Evolutionary conservation across 1,140 invertebrate species (phyloP), one percentile per base, ranked within the genome.

Genomic region (Conus ventricosus): DNA sequence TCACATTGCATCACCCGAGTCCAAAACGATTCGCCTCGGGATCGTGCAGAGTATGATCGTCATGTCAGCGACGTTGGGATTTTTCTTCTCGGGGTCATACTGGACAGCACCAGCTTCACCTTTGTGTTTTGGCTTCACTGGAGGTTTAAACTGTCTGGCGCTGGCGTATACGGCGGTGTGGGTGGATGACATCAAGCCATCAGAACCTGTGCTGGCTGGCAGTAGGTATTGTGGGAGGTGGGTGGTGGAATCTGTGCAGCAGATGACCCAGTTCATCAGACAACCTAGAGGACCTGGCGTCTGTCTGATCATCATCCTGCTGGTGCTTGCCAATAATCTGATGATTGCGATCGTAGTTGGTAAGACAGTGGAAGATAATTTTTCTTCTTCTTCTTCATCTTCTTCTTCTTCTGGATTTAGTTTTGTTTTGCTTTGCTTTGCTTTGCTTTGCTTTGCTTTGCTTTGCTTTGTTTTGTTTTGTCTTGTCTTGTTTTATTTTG

Each of bases 1-100:
- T 1, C 97, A 98, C 93, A 97, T 98, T 13, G 98, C 98, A 0
- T 97, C 97, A 10, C 96, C 97, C 85, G 97, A 97, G 93, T 97
- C 97, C 88, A 96, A 98, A 88, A 98, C 98, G 0, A 95, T 97
- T 17, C 94, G 98, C 87, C 97, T 98, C 90, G 97, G 97, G 23
- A 97, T 98, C 57, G 97, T 98, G 54, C 88, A 98, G 97, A 93
- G 95, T 4, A 96, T 96, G 95, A 93, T 94, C 5, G 96, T 95
- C 91, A 54, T 96, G 39, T 95, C 95, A 8, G 95, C 94, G 7
- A 95, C 95, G 0, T 60, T 95, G 25, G 96, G 96, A 10, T 95
- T 95, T 8, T 94, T 95, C 86, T 80, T 95, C 39, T 94, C 94
- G 53, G 96, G 4, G 91, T 91, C 17, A 93, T 96, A 75, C 87